Percentiles rank a stretch among this genome's conserved stretches.
phyloP scores from a whole-genome alignment of 2,888 invertebrate species.

The Caprella mutica region DNA sequence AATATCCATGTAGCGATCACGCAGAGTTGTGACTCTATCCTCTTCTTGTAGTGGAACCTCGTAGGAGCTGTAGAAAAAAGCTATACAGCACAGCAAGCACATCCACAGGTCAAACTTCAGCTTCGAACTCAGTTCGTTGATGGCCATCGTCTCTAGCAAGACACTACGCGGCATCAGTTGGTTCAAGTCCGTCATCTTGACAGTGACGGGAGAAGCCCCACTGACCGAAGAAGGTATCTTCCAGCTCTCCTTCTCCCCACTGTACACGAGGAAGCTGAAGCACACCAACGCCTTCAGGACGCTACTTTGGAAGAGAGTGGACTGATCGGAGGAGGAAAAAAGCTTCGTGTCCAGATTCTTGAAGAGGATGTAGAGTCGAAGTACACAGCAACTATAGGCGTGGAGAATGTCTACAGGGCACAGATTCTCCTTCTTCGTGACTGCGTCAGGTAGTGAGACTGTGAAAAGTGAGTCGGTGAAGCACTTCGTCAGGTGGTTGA shows the following conservation, averaged over 20 bases:
- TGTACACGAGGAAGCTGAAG: conserved; percentile 18
- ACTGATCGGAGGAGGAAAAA: conserved; percentile 16
- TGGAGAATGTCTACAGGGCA: conserved; percentile 23
- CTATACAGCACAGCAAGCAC: conserved; percentile 19
- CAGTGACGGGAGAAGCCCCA: conserved; percentile 13
- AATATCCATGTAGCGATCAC: conserved; percentile 23
- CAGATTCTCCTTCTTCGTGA: conserved; percentile 19
- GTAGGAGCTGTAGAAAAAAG: conserved; percentile 24
- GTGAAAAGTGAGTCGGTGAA: conserved; percentile 22
- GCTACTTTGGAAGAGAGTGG: conserved; percentile 18
- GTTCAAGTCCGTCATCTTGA: conserved; percentile 18
- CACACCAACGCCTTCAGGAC: conserved; percentile 16
- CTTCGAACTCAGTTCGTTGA: conserved; percentile 14
- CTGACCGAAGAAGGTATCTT: conserved; percentile 16
- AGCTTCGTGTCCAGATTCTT: conserved; percentile 26
- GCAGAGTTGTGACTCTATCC: conserved; percentile 19
- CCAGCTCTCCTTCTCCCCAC: conserved; percentile 22
- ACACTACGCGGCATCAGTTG: conserved; percentile 17
- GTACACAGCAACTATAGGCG: conserved; percentile 20
- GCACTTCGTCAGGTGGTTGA: conserved; percentile 26
- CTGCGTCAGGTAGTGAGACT: conserved; percentile 18
- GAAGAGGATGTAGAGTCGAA: conserved; percentile 24
- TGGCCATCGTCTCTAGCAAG: conserved; percentile 12
- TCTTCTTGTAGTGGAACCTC: conserved; percentile 20
- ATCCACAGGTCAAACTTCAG: conserved; percentile 25